These are phyloP conservation scores for Megalurothrips usitatus DNA, from an alignment of 2,888 invertebrate genomes.

Conservation along the genomic window DNA sequence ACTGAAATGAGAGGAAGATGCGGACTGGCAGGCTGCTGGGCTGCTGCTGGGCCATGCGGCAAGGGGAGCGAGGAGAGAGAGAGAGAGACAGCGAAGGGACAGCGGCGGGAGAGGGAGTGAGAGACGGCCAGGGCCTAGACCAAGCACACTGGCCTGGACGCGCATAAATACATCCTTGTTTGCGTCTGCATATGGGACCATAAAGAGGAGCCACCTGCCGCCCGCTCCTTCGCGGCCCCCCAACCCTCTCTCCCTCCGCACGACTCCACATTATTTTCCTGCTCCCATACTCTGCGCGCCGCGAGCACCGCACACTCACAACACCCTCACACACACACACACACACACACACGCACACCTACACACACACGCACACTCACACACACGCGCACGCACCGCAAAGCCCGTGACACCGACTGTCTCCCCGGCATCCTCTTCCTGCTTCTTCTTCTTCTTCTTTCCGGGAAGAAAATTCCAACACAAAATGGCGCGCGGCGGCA, in stretches of 20 bases:
- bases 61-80: background rate
- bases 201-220: background rate
- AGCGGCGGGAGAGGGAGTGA: background rate
- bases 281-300: too few species aligned
- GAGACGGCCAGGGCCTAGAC: too few species aligned
- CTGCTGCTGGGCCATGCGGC: background rate
- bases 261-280: too few species aligned
- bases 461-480: background rate
- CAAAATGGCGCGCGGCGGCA: background rate
- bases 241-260: too few species aligned
- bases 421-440: too few species aligned
- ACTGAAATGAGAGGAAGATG: too few species aligned
- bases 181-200: conserved; percentile 22
- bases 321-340: background rate
- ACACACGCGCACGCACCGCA: background rate
- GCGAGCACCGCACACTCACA: too few species aligned
- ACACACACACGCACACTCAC: background rate
- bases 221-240: background rate
- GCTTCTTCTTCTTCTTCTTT: background rate
- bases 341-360: background rate
- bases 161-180: conserved; percentile 26
- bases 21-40: background rate
- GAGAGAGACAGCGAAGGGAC: background rate
- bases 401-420: background rate
- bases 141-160: background rate